These are phyloP conservation scores for Stylophora pistillata DNA, from an alignment of 64 coral and sea anemone genomes.

Conservation along the genomic window DNA sequence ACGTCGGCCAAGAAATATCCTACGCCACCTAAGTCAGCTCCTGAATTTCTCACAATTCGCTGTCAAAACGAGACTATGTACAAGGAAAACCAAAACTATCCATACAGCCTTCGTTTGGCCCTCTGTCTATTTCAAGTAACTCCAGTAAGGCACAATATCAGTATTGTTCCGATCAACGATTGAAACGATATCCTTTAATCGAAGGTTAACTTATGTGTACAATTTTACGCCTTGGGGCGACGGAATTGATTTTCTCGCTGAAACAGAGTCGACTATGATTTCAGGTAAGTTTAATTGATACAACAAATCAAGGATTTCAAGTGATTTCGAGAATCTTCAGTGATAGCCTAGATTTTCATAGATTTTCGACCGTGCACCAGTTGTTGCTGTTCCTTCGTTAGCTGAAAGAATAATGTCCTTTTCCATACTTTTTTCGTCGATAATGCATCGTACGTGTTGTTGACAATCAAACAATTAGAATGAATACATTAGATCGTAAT, in stretches of 20 bases:
- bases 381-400: background rate
- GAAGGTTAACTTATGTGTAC: background rate
- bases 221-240: constrained; percentile 22
- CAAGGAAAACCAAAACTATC: background rate
- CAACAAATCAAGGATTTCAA: background rate
- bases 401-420: background rate
- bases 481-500: background rate
- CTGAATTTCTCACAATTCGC: background rate
- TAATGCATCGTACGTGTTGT: background rate
- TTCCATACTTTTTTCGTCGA: background rate
- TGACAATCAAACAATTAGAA: background rate
- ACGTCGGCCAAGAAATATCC: too few species aligned
- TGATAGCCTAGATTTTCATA: background rate
- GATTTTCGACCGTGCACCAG: background rate
- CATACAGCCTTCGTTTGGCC: background rate
- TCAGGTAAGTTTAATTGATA: constrained; percentile 34
- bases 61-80: background rate
- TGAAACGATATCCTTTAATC: constrained; percentile 6
- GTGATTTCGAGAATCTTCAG: background rate
- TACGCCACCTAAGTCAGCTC: too few species aligned
- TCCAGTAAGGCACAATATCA: constrained; percentile 25
- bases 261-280: background rate
- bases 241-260: background rate
- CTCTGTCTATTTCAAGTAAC: constrained; percentile 18
- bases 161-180: constrained; percentile 2